Percentiles rank a stretch among this genome's conserved stretches.
phyloP scores from a whole-genome alignment of 1,140 invertebrate genomes.

The Lucilia sericata region DNA sequence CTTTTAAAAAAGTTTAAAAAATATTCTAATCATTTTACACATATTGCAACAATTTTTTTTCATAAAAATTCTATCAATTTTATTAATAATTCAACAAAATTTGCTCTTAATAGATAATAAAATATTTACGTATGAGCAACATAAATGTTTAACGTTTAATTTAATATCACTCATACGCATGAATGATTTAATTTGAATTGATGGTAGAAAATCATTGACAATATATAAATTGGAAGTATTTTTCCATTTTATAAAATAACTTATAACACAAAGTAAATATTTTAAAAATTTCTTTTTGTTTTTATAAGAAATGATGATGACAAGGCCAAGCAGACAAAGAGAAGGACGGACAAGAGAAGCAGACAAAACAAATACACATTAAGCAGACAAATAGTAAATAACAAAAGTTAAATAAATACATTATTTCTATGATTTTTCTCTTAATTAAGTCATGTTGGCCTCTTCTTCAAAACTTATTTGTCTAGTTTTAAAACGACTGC shows the following conservation, averaged over 20 bases:
- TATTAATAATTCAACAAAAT: too few species aligned
- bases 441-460: conserved; percentile 37
- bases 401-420: not conserved
- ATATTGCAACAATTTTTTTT: too few species aligned
- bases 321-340: too few species aligned
- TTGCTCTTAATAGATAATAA: too few species aligned
- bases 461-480: conserved; percentile 64
- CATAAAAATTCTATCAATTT: too few species aligned
- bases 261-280: too few species aligned
- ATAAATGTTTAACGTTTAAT: not conserved
- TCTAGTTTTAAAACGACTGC: conserved; percentile 44
- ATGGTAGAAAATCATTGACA: not conserved
- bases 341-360: too few species aligned
- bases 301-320: not conserved
- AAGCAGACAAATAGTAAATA: not conserved
- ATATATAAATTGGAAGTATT: too few species aligned
- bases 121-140: not conserved
- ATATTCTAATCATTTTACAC: too few species aligned
- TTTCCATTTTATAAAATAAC: too few species aligned
- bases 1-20: too few species aligned
- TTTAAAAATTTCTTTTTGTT: too few species aligned
- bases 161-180: conserved; percentile 18
- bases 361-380: not conserved
- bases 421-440: not conserved
- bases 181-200: conserved; percentile 21